Percentiles rank a stretch among this genome's conserved stretches.
phyloP scores from a whole-genome alignment of 2,113 vertebrate genomes.

The Nibea coibor region DNA sequence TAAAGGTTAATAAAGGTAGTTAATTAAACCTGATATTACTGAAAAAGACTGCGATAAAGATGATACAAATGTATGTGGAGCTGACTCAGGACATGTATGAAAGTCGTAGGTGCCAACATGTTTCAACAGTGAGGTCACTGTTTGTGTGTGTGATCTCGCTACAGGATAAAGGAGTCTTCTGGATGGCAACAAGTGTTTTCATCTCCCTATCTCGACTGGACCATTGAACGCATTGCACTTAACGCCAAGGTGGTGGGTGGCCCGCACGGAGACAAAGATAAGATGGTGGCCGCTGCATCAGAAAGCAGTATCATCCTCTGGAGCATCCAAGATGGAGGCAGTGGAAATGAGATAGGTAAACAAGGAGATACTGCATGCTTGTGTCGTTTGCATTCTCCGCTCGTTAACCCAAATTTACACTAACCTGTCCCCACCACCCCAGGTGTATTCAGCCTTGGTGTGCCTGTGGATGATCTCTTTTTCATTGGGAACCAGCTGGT shows the following conservation, averaged over 20 bases:
- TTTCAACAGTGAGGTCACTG: not conserved
- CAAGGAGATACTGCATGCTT: not conserved
- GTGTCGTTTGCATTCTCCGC: not conserved
- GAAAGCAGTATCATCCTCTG: slow-evolving; percentile 96
- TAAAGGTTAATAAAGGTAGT: not conserved
- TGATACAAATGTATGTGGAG: not conserved
- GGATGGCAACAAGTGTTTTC: slow-evolving; percentile 99
- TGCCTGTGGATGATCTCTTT: slow-evolving; percentile 97
- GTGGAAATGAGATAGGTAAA: slow-evolving; percentile 94
- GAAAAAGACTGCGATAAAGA: not conserved
- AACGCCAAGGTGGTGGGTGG: slow-evolving; percentile 99
- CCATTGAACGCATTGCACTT: slow-evolving; percentile 94
- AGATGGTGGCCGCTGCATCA: slow-evolving; percentile 97
- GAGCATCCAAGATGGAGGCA: slow-evolving; percentile 97
- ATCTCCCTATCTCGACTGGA: slow-evolving; percentile 94
- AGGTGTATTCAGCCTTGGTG: slow-evolving; percentile 97
- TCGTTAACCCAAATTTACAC: not conserved
- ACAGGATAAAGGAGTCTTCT: slow-evolving; percentile 96
- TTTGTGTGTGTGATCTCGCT: not conserved
- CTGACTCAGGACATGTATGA: not conserved
- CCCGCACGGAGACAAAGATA: slow-evolving; percentile 98
- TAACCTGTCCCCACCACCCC: slow-evolving; percentile 15
- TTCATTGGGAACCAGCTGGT: slow-evolving; percentile 98
- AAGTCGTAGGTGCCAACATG: not conserved
- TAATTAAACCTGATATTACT: not conserved